Percentiles rank a stretch among this genome's conserved stretches.
Conservation (phyloP, 35 echinoderm and acorn worm genomes). For the Hemicentrotus pulcherrimus region DNA sequence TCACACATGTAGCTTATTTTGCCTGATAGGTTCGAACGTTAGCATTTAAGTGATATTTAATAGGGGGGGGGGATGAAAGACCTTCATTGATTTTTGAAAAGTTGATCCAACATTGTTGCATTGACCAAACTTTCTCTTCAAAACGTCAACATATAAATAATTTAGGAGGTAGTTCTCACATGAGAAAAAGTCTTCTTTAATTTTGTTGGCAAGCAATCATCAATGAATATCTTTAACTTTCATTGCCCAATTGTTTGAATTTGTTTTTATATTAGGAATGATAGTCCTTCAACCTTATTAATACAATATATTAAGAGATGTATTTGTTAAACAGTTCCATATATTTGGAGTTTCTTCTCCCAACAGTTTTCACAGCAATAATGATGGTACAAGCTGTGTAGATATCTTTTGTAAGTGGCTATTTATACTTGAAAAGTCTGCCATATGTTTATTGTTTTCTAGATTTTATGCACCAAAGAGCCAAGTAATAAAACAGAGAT, state of each 20-base stretch:
- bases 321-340: neutral
- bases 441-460: neutral
- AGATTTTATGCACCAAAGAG: conserved; percentile 12
- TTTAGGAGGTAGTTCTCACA: too few species aligned
- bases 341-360: neutral
- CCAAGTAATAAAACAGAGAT: neutral
- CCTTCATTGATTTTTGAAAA: too few species aligned
- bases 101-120: too few species aligned
- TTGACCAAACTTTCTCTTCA: too few species aligned
- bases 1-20: too few species aligned
- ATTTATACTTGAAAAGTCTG: neutral
- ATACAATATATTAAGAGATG: neutral
- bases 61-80: too few species aligned
- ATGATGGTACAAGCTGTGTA: neutral
- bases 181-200: too few species aligned
- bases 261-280: neutral
- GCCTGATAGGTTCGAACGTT: too few species aligned
- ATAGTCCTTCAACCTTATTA: neutral
- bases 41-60: too few species aligned
- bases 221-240: neutral
- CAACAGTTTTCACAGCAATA: neutral
- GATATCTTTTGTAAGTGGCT: neutral
- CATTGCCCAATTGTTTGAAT: neutral
- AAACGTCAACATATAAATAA: too few species aligned
- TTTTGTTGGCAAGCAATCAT: too few species aligned